These are phyloP conservation scores for Stomatorhinus ivindoensis DNA, from an alignment of 2,113 vertebrate genomes.

Conservation along the genomic window DNA sequence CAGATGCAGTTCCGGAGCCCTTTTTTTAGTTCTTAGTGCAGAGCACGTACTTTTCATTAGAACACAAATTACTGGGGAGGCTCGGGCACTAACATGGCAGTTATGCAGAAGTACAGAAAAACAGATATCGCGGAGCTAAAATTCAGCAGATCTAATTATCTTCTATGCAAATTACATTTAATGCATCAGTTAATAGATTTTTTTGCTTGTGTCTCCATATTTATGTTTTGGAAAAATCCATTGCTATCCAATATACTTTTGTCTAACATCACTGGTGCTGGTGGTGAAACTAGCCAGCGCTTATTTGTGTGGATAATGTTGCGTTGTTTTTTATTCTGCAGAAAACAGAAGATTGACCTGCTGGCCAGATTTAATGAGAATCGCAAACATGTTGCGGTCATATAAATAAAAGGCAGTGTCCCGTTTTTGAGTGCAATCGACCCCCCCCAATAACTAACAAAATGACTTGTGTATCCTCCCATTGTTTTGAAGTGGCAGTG, in stretches of 20 bases:
- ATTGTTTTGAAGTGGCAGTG: neutral
- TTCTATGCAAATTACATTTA: neutral
- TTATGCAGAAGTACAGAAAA: neutral
- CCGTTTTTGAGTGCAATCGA: neutral
- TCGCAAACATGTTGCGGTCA: neutral
- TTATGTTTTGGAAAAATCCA: neutral
- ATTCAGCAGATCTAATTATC: neutral
- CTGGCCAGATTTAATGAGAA: neutral
- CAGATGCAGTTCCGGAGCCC: neutral
- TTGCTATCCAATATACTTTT: neutral
- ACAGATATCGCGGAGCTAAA: neutral
- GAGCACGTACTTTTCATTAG: neutral
- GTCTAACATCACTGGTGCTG: neutral
- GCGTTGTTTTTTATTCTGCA: neutral
- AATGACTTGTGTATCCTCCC: neutral
- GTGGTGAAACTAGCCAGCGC: neutral
- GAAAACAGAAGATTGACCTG: neutral
- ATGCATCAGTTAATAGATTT: neutral
- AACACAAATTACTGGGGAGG: neutral
- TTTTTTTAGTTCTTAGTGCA: neutral
- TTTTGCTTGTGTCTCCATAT: neutral
- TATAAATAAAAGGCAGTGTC: neutral
- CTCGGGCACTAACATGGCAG: neutral
- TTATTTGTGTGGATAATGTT: neutral
- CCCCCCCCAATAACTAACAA: neutral